Base-by-base conservation (phyloP, 1,140 invertebrate genomes). In the Colletes latitarsis region DNA sequence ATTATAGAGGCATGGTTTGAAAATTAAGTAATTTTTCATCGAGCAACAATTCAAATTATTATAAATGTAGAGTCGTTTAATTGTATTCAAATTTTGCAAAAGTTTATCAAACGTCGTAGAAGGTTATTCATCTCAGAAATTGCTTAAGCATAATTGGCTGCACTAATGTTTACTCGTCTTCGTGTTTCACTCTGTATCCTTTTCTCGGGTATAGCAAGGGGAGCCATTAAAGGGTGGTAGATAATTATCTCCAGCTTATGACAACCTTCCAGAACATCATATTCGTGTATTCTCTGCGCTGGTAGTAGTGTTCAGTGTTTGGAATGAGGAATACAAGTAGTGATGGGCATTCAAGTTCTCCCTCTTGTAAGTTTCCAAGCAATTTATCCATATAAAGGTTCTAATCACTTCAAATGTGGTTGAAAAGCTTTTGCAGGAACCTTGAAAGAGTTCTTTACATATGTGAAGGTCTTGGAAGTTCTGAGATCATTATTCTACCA, bases 171-270 rank as follows among this genome's bases (percentile, higher is more conserved):
- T 63, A 30, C 60, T 63, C 60, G 41, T 63, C 60, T 41, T 39
- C 6, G 60, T 17, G 60, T 63, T 39, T 63, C 30, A 63, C 14
- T 39, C 30, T 63, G 60, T 6, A 30, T 63, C 60, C 5, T 63
- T 41, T 30, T 63, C 60, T 2, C 5, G 15, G 60, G 14, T 14
- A 17, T 19, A 6, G 30, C 60, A 41, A 63, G 30, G 60, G 60
- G 60, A 14, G 14, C 60, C 39, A 41, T 63, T 63, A 41, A 2
- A 30, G 60, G 60, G 30, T 41, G 21, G 60, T 30, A 63, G 60
- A 63, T 63, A 63, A 63, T 63, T 63, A 63, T 63, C 30, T 15
- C 14, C 15, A 41, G 30, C 60, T 63, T 63, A 63, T 63, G 39
- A 63, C 60, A 63, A 41, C 30, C 60, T 63, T 15, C 60, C 12